A percentile compares a stretch with the other conserved stretches of the same genome.
Evolutionary conservation across 2,797 vertebrate genomes (phyloP).

Genomic region (Morus bassanus): DNA sequence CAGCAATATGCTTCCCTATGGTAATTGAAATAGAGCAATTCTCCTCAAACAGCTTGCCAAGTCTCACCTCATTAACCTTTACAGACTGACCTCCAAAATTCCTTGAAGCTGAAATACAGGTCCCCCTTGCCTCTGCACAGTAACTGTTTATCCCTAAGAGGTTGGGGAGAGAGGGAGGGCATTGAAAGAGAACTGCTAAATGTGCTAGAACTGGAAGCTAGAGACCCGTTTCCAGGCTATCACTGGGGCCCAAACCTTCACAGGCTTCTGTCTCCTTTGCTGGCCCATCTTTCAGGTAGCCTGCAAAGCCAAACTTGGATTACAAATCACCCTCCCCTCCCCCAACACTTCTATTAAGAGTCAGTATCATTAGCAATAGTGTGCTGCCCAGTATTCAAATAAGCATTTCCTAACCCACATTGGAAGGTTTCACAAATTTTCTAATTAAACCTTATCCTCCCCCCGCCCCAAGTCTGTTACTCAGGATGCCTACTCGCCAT

Average conservation of each 20-base stretch:
- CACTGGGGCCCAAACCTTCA: not conserved
- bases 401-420: not conserved
- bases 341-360: not conserved
- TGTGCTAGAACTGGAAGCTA: not conserved
- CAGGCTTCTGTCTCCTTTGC: not conserved
- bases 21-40: constrained; percentile 20
- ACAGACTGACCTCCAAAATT: constrained; percentile 49
- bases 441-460: not conserved
- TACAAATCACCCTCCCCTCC: not conserved
- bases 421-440: not conserved
- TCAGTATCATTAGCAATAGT: not conserved
- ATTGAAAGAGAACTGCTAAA: not conserved
- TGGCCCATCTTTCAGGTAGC: not conserved
- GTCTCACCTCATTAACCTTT: constrained; percentile 56
- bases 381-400: not conserved
- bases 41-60: constrained; percentile 16
- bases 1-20: not conserved
- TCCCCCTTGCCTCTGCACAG: not conserved
- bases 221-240: not conserved
- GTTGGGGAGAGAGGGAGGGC: not conserved
- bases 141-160: not conserved
- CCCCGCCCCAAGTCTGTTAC: not conserved
- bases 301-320: not conserved
- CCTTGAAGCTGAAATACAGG: constrained; percentile 41
- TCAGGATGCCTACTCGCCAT: not conserved